phyloP scores from a whole-genome alignment of 2,113 vertebrate species.

The Phasianus colchicus region DNA sequence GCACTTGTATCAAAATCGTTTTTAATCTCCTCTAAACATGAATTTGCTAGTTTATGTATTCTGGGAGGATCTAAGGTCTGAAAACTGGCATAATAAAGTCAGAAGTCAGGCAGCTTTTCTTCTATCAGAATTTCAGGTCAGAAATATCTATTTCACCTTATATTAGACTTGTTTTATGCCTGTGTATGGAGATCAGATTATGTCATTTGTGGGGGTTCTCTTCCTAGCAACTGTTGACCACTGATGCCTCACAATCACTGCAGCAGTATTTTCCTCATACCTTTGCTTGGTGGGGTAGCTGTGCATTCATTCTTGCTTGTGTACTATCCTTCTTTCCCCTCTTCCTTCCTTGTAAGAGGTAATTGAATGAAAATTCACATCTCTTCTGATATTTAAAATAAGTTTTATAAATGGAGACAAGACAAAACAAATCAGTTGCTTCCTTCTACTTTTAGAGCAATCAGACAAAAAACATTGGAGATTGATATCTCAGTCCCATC shows the following conservation, averaged over 20 bases:
- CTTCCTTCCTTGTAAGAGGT: neutral
- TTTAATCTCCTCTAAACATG: neutral
- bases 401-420: neutral
- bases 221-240: neutral
- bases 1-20: neutral
- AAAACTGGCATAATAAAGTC: neutral
- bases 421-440: neutral
- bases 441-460: neutral
- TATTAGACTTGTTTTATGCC: neutral
- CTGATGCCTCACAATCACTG: neutral
- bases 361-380: neutral
- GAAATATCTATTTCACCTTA: neutral
- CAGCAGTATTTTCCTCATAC: neutral
- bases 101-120: neutral
- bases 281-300: neutral
- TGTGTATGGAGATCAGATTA: neutral
- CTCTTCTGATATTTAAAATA: neutral
- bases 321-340: neutral
- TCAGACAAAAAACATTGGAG: neutral
- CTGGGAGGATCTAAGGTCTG: neutral
- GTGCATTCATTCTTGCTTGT: neutral
- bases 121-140: neutral
- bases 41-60: neutral
- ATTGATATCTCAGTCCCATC: neutral
- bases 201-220: neutral